Percentiles rank a stretch among this genome's conserved stretches.
Evolutionary conservation across 2,797 vertebrate species (phyloP).

Genomic region (Lerista edwardsae): DNA sequence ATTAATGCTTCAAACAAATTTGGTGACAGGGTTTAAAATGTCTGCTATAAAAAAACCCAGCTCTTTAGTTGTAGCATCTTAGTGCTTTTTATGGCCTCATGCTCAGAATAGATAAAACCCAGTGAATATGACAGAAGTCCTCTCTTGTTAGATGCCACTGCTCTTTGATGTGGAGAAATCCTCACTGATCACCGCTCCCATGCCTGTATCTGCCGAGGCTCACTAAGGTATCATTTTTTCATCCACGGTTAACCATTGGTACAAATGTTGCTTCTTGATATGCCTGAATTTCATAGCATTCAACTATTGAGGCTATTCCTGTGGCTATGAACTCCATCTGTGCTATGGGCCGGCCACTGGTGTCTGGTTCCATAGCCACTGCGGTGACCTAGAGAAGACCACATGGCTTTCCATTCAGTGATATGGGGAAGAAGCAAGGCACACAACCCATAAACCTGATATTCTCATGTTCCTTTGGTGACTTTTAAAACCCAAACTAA

Average conservation of each 20-base stretch:
- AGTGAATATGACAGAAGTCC: background rate
- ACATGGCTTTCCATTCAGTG: no score
- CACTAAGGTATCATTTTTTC: conserved; percentile 28
- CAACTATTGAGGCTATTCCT: fast-evolving
- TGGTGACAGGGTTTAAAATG: background rate
- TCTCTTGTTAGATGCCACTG: background rate
- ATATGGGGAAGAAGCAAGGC: no score
- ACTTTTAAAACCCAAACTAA: background rate
- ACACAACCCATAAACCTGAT: background rate
- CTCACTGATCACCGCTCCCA: background rate
- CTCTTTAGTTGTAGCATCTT: background rate
- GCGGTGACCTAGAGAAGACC: background rate
- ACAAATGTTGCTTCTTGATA: background rate
- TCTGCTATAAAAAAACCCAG: background rate
- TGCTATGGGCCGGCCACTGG: background rate
- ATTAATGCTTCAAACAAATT: conserved; percentile 3
- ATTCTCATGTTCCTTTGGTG: background rate
- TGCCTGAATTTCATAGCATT: background rate
- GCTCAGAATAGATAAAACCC: background rate
- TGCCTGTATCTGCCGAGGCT: background rate
- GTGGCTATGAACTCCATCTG: background rate
- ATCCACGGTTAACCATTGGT: background rate
- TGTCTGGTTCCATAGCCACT: background rate
- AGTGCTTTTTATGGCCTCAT: background rate
- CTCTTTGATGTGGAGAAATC: conserved; percentile 20